Conservation (phyloP, 2,888 invertebrate genomes). For the Drosophila longiperda region DNA sequence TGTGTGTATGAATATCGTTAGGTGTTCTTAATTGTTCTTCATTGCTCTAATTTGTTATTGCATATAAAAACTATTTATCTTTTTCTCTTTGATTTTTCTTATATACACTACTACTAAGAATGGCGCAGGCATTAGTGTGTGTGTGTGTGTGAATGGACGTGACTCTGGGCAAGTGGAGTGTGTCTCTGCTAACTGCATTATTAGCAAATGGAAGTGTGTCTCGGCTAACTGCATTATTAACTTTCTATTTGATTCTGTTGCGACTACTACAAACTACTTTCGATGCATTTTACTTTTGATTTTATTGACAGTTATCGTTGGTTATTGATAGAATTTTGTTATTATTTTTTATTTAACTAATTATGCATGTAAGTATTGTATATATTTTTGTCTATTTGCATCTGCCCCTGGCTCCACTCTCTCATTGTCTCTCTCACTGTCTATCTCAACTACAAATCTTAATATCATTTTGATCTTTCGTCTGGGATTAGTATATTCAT, state of each 20-base stretch:
- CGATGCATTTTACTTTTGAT: slow-evolving; percentile 80
- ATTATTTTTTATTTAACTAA: slow-evolving; percentile 13
- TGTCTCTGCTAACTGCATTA: not conserved
- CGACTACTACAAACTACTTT: slow-evolving; percentile 69
- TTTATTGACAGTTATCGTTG: slow-evolving; percentile 79
- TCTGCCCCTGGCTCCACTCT: slow-evolving; percentile 36
- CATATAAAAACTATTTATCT: slow-evolving; percentile 75
- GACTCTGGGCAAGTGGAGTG: slow-evolving; percentile 1
- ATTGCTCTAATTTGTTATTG: slow-evolving; percentile 71
- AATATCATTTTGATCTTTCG: slow-evolving; percentile 52
- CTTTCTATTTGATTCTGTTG: slow-evolving; percentile 60
- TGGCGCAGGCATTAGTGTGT: slow-evolving; percentile 53
- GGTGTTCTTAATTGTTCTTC: slow-evolving; percentile 32
- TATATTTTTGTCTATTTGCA: slow-evolving; percentile 43
- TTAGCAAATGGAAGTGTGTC: not conserved
- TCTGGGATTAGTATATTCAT: slow-evolving; percentile 50
- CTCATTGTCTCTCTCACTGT: slow-evolving; percentile 22
- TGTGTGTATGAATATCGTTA: slow-evolving; percentile 54
- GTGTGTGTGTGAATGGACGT: slow-evolving; percentile 16
- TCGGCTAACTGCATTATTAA: slow-evolving; percentile 15
- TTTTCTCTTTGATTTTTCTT: slow-evolving; percentile 52
- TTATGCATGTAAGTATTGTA: slow-evolving; percentile 37
- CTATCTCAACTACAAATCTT: slow-evolving; percentile 39
- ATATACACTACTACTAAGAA: slow-evolving; percentile 70
- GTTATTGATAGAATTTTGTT: slow-evolving; percentile 57